Conservation (phyloP, 2,888 invertebrate genomes). For the Diplolepis rosae region DNA sequence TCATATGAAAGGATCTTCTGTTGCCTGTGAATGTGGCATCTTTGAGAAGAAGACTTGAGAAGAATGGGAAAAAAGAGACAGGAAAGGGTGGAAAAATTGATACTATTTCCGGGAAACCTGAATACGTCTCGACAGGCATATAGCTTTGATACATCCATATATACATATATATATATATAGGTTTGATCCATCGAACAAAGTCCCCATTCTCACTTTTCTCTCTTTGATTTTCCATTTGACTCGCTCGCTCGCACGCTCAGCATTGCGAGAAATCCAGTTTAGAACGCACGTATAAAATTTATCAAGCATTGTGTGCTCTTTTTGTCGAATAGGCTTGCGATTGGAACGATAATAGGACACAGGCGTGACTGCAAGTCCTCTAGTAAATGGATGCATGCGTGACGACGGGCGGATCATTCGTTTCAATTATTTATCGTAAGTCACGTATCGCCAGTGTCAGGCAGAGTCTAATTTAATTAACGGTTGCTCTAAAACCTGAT, state of each 20-base stretch:
- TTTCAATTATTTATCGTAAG: conserved; percentile 68
- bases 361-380: background rate
- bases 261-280: conserved; percentile 52
- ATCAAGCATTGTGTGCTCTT: conserved; percentile 53
- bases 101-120: conserved; percentile 35
- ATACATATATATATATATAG: conserved; percentile 12
- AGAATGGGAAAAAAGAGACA: conserved; percentile 31
- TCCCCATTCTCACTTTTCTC: conserved; percentile 31
- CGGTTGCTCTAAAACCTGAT: conserved; percentile 45
- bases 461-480: conserved; percentile 39
- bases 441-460: conserved; percentile 62
- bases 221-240: conserved; percentile 51
- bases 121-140: conserved; percentile 34
- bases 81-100: conserved; percentile 32
- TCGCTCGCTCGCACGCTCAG: conserved; percentile 31
- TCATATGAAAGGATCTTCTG: background rate
- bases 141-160: conserved; percentile 23
- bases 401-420: conserved; percentile 46
- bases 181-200: conserved; percentile 33
- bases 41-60: conserved; percentile 15
- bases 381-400: conserved; percentile 1
- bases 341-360: conserved; percentile 44
- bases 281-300: conserved; percentile 51
- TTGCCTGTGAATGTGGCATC: background rate
- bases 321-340: conserved; percentile 54